A percentile compares a stretch with the other conserved stretches of the same genome.
phyloP scores from a whole-genome alignment of 2,888 invertebrate genomes.

The Cartodere bifasciata region DNA sequence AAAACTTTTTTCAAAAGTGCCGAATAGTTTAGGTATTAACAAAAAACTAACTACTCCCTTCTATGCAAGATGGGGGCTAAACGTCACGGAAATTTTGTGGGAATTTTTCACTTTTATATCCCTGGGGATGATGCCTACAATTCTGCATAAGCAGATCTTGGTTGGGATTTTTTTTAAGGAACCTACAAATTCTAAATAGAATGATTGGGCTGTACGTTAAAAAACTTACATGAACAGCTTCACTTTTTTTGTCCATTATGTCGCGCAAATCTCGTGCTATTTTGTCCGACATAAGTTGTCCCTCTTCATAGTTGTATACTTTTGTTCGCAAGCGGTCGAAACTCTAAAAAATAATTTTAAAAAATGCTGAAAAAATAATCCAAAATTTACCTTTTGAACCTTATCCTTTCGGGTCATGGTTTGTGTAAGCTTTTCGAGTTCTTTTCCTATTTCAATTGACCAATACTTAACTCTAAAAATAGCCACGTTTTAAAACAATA shows the following conservation, averaged over 20 bases:
- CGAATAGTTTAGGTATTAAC: too few relatives aligned
- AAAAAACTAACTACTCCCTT: too few relatives aligned
- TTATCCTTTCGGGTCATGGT: slow-evolving; percentile 64
- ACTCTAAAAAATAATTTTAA: slow-evolving; percentile 18
- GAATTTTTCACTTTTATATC: too few relatives aligned
- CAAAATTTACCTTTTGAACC: slow-evolving; percentile 50
- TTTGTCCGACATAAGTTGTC: slow-evolving; percentile 60
- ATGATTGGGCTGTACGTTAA: too few relatives aligned
- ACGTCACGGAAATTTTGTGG: too few relatives aligned
- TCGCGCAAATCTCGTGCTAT: slow-evolving; percentile 70
- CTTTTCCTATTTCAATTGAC: slow-evolving; percentile 65
- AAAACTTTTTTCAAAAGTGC: too few relatives aligned
- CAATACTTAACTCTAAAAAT: slow-evolving; percentile 56
- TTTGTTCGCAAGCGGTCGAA: slow-evolving; percentile 21
- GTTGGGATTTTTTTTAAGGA: too few relatives aligned
- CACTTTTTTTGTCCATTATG: slow-evolving; percentile 76
- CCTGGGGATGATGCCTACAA: too few relatives aligned
- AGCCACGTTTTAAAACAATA: too few relatives aligned
- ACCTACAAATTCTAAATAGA: too few relatives aligned
- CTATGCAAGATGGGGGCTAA: too few relatives aligned
- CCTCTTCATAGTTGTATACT: slow-evolving; percentile 28
- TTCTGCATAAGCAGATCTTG: too few relatives aligned
- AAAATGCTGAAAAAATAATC: slow-evolving; percentile 8
- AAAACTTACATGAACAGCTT: slow-evolving; percentile 69
- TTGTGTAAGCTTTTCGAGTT: slow-evolving; percentile 61